Percentiles rank a stretch among this genome's conserved stretches.
These are phyloP conservation scores for Drosophila greeni DNA, from an alignment of 2,888 invertebrate species.

Conservation along the genomic window DNA sequence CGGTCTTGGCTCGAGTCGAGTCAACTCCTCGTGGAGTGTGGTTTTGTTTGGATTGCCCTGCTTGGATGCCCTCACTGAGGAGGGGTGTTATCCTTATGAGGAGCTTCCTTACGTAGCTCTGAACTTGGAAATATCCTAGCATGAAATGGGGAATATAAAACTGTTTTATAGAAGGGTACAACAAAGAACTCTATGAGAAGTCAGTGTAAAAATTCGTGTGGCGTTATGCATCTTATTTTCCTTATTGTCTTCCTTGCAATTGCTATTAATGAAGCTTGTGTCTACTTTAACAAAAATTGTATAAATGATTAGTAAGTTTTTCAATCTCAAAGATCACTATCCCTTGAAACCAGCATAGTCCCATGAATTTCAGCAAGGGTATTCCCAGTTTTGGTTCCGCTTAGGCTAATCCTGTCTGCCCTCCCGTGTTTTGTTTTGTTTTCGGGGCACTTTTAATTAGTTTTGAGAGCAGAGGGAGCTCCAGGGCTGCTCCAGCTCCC, in stretches of 20 bases:
- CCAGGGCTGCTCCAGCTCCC: conserved; percentile 27
- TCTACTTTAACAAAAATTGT: neutral
- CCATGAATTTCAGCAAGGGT: conserved; percentile 1
- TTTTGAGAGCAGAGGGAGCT: conserved; percentile 59
- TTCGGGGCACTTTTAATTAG: conserved; percentile 77
- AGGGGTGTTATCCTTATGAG: neutral
- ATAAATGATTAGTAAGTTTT: neutral
- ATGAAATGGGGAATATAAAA: neutral
- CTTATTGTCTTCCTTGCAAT: too few relatives aligned
- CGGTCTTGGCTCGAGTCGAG: conserved; percentile 37
- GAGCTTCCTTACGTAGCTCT: neutral
- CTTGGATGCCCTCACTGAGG: conserved; percentile 11
- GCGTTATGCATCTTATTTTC: too few relatives aligned
- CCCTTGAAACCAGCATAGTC: neutral
- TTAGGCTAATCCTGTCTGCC: conserved; percentile 30
- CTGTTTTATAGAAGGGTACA: neutral
- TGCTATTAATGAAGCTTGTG: too few relatives aligned
- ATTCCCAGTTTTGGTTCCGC: conserved; percentile 20
- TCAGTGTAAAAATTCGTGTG: too few relatives aligned
- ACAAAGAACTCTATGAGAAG: too few relatives aligned
- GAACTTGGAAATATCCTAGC: too few relatives aligned
- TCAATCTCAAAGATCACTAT: neutral
- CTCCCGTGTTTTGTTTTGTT: conserved; percentile 50
- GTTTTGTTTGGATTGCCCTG: conserved; percentile 33
- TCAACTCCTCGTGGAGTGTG: conserved; percentile 24